Evolutionary conservation across 2,888 invertebrate species (phyloP).

Genomic region (Lacanobia oleracea): DNA sequence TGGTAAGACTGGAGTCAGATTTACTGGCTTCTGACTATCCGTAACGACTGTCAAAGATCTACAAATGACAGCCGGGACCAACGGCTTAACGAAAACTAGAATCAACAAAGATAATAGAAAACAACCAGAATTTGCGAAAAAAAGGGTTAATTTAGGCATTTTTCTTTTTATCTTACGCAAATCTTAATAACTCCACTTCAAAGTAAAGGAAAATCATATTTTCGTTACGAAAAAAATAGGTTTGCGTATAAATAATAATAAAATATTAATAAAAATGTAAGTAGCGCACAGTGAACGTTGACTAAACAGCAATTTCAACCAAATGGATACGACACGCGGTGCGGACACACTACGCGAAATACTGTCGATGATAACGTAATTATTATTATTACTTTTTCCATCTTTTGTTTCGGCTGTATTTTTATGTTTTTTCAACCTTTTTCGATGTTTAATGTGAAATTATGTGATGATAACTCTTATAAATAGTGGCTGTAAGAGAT

Average conservation of each 20-base stretch:
- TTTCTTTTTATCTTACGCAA: neutral
- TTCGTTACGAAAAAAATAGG: neutral
- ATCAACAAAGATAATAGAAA: neutral
- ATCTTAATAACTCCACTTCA: neutral
- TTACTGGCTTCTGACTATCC: too few species aligned
- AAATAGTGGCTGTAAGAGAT: neutral
- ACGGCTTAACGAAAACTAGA: neutral
- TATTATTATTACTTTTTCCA: conserved; percentile 60
- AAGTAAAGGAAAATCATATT: neutral
- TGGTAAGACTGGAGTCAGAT: too few species aligned
- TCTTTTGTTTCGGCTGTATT: conserved; percentile 6
- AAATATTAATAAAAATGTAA: conserved; percentile 38
- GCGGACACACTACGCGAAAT: conserved; percentile 62
- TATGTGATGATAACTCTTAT: neutral
- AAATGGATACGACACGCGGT: conserved; percentile 86
- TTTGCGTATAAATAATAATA: conserved; percentile 10
- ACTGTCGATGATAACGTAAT: conserved; percentile 58
- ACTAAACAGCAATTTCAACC: conserved; percentile 87
- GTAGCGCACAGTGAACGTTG: conserved; percentile 58
- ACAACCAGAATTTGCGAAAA: neutral
- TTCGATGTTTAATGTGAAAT: neutral
- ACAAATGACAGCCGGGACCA: too few species aligned
- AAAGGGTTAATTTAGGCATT: neutral
- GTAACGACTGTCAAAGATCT: too few species aligned
- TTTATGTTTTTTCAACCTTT: neutral